Conservation (phyloP, 2,797 vertebrate genomes). For the Passerculus sandwichensis region DNA sequence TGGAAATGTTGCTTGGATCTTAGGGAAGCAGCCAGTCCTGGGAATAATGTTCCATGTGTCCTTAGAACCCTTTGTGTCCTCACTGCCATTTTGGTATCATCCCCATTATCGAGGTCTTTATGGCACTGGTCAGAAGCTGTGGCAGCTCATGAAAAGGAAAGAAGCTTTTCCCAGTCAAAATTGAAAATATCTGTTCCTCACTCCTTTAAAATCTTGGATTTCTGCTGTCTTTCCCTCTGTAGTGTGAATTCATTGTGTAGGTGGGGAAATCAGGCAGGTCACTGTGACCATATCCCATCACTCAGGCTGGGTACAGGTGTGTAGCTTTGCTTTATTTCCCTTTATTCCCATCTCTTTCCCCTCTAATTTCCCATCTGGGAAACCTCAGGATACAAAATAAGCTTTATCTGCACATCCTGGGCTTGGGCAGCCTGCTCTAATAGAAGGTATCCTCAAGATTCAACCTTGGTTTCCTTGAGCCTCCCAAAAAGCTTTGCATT, state of each 20-base stretch:
- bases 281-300: background rate
- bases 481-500: background rate
- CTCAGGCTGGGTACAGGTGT: background rate
- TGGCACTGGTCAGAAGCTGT: background rate
- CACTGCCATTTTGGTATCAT: background rate
- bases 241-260: background rate
- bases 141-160: background rate
- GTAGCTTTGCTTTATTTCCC: background rate
- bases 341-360: background rate
- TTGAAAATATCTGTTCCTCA: background rate
- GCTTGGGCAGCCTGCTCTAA: background rate
- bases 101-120: rapidly evolving
- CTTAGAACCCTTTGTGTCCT: background rate
- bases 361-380: background rate
- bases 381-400: background rate
- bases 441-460: background rate
- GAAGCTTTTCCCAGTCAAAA: background rate
- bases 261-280: background rate
- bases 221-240: background rate
- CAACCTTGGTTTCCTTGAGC: background rate
- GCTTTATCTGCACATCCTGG: background rate
- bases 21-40: background rate
- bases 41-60: background rate
- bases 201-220: background rate
- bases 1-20: background rate